Conservation (phyloP, 2,888 invertebrate genomes). For the Microchrysa polita region DNA sequence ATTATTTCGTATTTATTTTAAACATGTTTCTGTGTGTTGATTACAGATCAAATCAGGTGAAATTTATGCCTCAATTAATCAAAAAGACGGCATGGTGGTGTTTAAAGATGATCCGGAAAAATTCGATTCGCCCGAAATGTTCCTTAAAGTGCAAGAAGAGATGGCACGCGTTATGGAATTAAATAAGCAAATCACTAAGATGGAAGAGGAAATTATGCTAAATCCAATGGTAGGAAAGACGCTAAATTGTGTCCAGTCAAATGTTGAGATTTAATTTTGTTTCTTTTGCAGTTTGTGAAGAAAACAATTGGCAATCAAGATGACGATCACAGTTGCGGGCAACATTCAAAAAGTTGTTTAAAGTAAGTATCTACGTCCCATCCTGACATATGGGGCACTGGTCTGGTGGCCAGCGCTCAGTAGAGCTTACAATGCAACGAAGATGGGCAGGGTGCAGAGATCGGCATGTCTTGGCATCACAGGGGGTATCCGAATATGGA, state of each 20-base stretch:
- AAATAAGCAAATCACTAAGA: constrained; percentile 86
- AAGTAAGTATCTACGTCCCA: constrained; percentile 58
- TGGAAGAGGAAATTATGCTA: constrained; percentile 95
- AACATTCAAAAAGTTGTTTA: constrained; percentile 62
- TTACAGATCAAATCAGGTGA: constrained; percentile 93
- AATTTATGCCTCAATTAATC: constrained; percentile 96
- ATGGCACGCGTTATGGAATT: constrained; percentile 87
- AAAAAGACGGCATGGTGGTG: constrained; percentile 97
- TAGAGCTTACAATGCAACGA: no score
- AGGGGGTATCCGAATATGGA: no score
- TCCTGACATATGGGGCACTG: no score
- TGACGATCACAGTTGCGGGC: constrained; percentile 65
- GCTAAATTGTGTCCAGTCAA: no score
- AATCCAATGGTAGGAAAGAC: constrained; percentile 76
- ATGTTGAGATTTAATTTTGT: no score
- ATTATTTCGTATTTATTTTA: no score
- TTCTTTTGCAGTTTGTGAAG: constrained; percentile 68
- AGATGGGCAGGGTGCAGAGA: no score
- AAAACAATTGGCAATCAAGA: constrained; percentile 71
- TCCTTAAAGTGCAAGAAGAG: constrained; percentile 86
- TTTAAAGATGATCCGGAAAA: constrained; percentile 96
- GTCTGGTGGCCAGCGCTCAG: no score
- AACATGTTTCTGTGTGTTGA: no score
- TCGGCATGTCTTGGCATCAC: no score
- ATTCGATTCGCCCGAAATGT: constrained; percentile 88